These are phyloP conservation scores for Lethenteron camtschaticum DNA, from an alignment of 2,113 vertebrate species.

Conservation along the genomic window DNA sequence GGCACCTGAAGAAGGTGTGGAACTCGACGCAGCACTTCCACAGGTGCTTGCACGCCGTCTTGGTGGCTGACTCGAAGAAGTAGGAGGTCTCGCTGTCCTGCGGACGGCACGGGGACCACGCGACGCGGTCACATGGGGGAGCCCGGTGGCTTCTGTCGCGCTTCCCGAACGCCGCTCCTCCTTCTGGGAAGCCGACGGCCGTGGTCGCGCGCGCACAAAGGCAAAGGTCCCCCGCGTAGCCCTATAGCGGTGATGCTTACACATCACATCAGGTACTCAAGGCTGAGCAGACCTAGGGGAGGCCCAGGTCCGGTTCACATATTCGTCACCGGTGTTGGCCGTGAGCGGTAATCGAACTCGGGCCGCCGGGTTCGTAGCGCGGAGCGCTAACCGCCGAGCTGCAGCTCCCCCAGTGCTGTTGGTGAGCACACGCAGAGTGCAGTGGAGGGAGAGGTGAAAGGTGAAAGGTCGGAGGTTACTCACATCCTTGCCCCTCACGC, in stretches of 20 bases:
- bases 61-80: conserved; percentile 49
- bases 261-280: background rate
- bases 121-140: background rate
- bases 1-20: conserved; percentile 62
- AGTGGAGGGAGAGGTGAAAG: background rate
- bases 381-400: background rate
- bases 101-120: conserved; percentile 11
- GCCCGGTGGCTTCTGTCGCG: background rate
- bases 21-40: conserved; percentile 73
- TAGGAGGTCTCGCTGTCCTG: conserved; percentile 68
- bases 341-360: background rate
- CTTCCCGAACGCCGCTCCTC: background rate
- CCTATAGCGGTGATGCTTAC: background rate
- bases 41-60: conserved; percentile 47
- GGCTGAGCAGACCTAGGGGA: background rate
- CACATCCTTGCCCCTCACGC: conserved; percentile 61
- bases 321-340: background rate
- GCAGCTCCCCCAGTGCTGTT: background rate
- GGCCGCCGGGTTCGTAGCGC: background rate
- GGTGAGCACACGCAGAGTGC: background rate
- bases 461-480: conserved; percentile 19
- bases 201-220: background rate
- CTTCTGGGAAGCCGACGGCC: background rate
- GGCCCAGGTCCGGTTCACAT: background rate
- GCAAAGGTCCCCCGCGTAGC: background rate